Evolutionary conservation across 2,113 vertebrate species (phyloP).

Genomic region (Clinocottus analis): DNA sequence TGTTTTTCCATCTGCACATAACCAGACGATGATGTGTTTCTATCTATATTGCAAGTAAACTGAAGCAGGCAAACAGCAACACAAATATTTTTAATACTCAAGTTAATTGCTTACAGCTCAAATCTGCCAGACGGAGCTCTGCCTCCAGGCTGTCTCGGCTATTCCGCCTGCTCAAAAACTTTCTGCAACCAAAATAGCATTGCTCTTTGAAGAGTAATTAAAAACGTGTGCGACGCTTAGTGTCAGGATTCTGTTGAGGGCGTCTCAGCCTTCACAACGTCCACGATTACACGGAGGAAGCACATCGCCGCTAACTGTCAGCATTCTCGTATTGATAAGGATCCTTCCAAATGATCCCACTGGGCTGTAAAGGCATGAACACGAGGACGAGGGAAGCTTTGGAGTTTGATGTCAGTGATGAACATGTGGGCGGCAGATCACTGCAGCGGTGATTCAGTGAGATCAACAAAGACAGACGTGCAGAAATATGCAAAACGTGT

Average conservation of each 20-base stretch:
- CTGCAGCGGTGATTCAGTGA: background rate
- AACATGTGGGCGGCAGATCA: constrained; percentile 59
- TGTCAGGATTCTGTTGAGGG: constrained; percentile 31
- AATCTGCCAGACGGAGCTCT: constrained; percentile 26
- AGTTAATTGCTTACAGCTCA: constrained; percentile 39
- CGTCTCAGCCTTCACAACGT: constrained; percentile 19
- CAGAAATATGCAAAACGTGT: background rate
- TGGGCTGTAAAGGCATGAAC: background rate
- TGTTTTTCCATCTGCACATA: constrained; percentile 8
- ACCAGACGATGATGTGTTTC: background rate
- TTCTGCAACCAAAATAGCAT: constrained; percentile 42
- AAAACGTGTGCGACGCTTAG: constrained; percentile 54
- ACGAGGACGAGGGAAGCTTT: constrained; percentile 22
- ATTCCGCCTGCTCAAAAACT: constrained; percentile 42
- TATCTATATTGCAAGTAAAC: constrained; percentile 1
- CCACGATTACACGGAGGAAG: constrained; percentile 35
- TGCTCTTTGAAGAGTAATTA: constrained; percentile 62
- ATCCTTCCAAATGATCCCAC: background rate
- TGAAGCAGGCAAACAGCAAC: constrained; percentile 23
- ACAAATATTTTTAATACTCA: constrained; percentile 25
- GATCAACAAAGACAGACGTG: too few species aligned
- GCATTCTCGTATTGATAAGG: constrained; percentile 28
- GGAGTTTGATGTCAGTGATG: background rate
- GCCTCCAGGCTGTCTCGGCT: constrained; percentile 42
- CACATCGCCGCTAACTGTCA: constrained; percentile 31